These are phyloP conservation scores for Platynereis dumerilii DNA, from an alignment of 2,888 invertebrate genomes.

Conservation along the genomic window DNA sequence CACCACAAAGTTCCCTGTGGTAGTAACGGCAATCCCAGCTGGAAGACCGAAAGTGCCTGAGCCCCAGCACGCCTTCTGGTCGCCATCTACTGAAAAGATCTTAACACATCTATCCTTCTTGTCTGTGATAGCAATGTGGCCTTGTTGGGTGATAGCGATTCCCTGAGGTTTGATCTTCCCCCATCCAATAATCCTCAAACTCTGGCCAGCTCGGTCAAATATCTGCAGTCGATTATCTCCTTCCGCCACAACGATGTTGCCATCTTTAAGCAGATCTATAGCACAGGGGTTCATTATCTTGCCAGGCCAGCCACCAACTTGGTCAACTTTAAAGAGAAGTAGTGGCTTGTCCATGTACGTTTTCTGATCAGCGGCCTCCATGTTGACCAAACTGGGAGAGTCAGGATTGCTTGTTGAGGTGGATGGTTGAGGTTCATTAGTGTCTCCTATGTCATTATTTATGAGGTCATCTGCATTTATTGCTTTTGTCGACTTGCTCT, in stretches of 20 bases:
- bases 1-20: constrained; percentile 32
- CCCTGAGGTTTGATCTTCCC: constrained; percentile 37
- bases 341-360: constrained; percentile 10
- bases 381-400: constrained; percentile 1
- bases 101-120: constrained; percentile 36
- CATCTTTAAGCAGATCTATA: constrained; percentile 30
- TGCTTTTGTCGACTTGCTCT: constrained; percentile 24
- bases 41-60: constrained; percentile 32
- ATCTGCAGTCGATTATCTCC: constrained; percentile 37
- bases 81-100: constrained; percentile 28
- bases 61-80: constrained; percentile 25
- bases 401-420: constrained; percentile 17
- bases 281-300: constrained; percentile 33
- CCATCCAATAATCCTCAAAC: constrained; percentile 37
- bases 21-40: constrained; percentile 30
- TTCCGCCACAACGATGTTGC: constrained; percentile 35
- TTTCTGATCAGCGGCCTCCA: constrained; percentile 2
- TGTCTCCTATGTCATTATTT: background rate
- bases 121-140: constrained; percentile 35
- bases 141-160: constrained; percentile 26
- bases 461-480: constrained; percentile 35
- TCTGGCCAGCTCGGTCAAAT: constrained; percentile 33
- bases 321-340: constrained; percentile 34
- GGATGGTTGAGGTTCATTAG: constrained; percentile 3
- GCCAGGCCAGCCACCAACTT: constrained; percentile 38